phyloP scores from a whole-genome alignment of 2,797 vertebrate genomes.

The Enteromius treurensis region DNA sequence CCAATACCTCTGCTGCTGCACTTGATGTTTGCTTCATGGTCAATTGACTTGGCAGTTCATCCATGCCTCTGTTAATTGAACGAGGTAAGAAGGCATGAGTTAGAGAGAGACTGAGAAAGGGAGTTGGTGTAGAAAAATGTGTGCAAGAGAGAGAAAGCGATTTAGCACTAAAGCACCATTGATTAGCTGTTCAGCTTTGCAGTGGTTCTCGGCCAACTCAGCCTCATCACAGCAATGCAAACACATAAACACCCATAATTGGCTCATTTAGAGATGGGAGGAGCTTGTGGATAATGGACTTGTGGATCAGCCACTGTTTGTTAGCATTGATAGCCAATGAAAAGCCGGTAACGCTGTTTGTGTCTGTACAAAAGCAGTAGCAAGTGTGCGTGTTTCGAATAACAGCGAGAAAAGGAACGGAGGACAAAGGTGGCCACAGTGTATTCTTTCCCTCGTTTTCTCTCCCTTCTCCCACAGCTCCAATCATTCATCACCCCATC shows the following conservation, averaged over 20 bases:
- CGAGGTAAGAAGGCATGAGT: slow-evolving; percentile 56
- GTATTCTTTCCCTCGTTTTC: slow-evolving; percentile 1
- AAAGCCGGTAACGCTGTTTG: slow-evolving; percentile 31
- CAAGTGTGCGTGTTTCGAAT: slow-evolving; percentile 8
- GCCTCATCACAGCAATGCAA: slow-evolving; percentile 70
- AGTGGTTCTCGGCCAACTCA: slow-evolving; percentile 77
- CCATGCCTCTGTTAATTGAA: slow-evolving; percentile 77
- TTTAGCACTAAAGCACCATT: slow-evolving; percentile 74
- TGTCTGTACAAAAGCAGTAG: slow-evolving; percentile 25
- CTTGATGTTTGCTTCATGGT: slow-evolving; percentile 77
- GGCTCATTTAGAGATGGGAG: slow-evolving; percentile 43
- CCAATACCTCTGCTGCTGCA: slow-evolving; percentile 64
- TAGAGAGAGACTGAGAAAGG: slow-evolving; percentile 36
- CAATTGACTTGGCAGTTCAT: slow-evolving; percentile 77
- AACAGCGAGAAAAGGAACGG: slow-evolving; percentile 7
- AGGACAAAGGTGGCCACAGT: slow-evolving; percentile 22
- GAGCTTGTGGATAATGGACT: slow-evolving; percentile 53
- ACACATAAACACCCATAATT: slow-evolving; percentile 52
- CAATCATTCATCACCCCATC: slow-evolving; percentile 74
- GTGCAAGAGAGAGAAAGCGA: slow-evolving; percentile 49
- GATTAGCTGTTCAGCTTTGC: slow-evolving; percentile 77
- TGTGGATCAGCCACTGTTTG: slow-evolving; percentile 59
- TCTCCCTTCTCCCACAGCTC: slow-evolving; percentile 29
- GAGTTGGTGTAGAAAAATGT: slow-evolving; percentile 31
- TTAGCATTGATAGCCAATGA: slow-evolving; percentile 10